Base-by-base conservation (phyloP, 1,140 invertebrate species). In the Wasmannia auropunctata region DNA sequence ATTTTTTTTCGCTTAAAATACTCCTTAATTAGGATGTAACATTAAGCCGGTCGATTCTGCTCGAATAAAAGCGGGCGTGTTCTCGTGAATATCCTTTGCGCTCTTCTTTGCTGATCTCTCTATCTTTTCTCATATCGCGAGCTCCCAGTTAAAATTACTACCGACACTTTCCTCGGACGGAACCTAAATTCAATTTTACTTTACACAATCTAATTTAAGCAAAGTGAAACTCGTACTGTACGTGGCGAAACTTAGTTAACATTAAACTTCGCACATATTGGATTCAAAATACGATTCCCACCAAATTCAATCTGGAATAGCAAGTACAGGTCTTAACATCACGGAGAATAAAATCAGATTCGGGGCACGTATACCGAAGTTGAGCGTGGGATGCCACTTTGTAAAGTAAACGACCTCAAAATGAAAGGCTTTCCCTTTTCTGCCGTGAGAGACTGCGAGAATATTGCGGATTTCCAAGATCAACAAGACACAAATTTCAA, bases 261-360 rank as follows among this genome's bases (percentile, higher is more conserved):
- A 74, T 83, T 58, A 72, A 83, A 83, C 65, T 81, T 81, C 19
- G 63, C 34, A 43, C 58, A 56, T 69, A 74, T 72, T 72, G 79
- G 37, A 72, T 83, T 58, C 79, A 34, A 72, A 83, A 74, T 83
- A 74, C 51, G 79, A 72, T 81, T 81, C 19, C 79, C 31, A 43
- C 25, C 37, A 40, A 37, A 81, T 72, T 81, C 67, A 60, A 83
- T 74, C 51, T 25, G 37, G 65, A 70, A 70, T 67, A 31, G 67
- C n/a, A 72, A n/a, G 19, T 58, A 51, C 43, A 56, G 11, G 51
- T 43, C 34, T 72, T 83, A 72, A 81, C 79, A 43, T 81, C 43
- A 19, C n/a, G 7, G 8, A 58, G 79, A 31, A 72, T 72, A 81
- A 72, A 81, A 62, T 72, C 67, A 56, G 58, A 74, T 74, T 72